Percentiles rank a stretch among this genome's conserved stretches.
phyloP scores from a whole-genome alignment of 2,888 invertebrate species.

The Tupiocoris notatus region DNA sequence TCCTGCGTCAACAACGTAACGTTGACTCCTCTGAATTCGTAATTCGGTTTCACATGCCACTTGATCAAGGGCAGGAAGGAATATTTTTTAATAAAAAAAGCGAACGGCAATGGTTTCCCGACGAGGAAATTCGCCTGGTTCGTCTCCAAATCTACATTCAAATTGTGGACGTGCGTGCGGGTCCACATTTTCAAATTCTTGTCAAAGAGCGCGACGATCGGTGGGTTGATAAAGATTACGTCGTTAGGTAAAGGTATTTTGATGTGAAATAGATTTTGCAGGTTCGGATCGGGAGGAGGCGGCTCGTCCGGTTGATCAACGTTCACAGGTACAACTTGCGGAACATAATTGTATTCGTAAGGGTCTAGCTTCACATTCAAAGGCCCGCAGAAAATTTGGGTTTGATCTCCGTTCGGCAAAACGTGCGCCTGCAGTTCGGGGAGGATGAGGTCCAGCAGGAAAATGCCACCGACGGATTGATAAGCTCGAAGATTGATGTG shows the following conservation, averaged over 20 bases:
- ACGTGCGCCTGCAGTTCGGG: constrained; percentile 71
- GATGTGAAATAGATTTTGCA: constrained; percentile 17
- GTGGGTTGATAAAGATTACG: constrained; percentile 51
- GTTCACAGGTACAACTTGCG: constrained; percentile 28
- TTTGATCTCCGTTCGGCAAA: constrained; percentile 44
- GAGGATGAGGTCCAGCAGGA: constrained; percentile 68
- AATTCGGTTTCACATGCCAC: constrained; percentile 27
- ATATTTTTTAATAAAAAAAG: constrained; percentile 14
- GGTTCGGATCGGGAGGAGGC: background rate
- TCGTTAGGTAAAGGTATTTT: constrained; percentile 17
- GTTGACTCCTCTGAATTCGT: background rate
- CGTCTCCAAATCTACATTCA: constrained; percentile 82
- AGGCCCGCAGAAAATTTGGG: constrained; percentile 32
- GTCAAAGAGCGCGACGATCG: constrained; percentile 70
- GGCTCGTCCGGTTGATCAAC: background rate
- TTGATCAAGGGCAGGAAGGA: background rate
- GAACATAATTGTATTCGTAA: constrained; percentile 40
- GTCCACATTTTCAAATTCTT: constrained; percentile 63
- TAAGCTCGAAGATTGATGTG: constrained; percentile 68
- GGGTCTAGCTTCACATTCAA: constrained; percentile 1
- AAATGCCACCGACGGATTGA: constrained; percentile 72
- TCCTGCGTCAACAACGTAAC: constrained; percentile 6
- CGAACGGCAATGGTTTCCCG: constrained; percentile 16
- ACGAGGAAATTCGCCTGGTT: constrained; percentile 53
- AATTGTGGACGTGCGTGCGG: constrained; percentile 69